Conservation (phyloP, 2,797 vertebrate species). For the Loris lydekkerianus region DNA sequence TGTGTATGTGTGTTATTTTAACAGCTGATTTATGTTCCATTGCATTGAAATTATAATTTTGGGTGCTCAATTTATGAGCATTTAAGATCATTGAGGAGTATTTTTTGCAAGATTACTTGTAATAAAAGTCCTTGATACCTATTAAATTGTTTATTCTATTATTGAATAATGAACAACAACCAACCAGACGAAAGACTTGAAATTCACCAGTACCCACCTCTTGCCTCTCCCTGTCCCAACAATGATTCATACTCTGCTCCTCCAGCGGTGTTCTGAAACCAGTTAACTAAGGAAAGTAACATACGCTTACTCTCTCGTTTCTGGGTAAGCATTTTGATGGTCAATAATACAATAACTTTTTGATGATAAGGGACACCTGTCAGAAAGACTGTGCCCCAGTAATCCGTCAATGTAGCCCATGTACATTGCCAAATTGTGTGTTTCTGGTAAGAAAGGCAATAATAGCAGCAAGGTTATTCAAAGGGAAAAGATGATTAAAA, state of each 20-base stretch:
- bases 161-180: not conserved
- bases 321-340: not conserved
- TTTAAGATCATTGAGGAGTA: not conserved
- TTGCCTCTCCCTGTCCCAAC: not conserved
- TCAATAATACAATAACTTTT: slow-evolving; percentile 30
- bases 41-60: slow-evolving; percentile 31
- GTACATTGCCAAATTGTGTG: not conserved
- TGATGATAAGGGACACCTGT: not conserved
- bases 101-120: slow-evolving; percentile 24
- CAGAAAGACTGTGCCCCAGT: not conserved
- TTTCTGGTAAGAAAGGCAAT: not conserved
- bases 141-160: not conserved
- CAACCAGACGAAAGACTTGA: not conserved
- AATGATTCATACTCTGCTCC: not conserved
- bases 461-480: not conserved
- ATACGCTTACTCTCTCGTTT: slow-evolving; percentile 6
- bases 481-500: slow-evolving; percentile 35
- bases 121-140: slow-evolving; percentile 26
- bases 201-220: not conserved
- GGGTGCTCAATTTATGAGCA: slow-evolving; percentile 29
- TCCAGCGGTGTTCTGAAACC: not conserved
- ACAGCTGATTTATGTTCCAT: slow-evolving; percentile 28
- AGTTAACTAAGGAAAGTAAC: not conserved
- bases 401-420: not conserved
- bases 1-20: slow-evolving; percentile 42